These are phyloP conservation scores for Neosilurus mollespiculum DNA, from an alignment of 2,797 vertebrate species.

Conservation along the genomic window DNA sequence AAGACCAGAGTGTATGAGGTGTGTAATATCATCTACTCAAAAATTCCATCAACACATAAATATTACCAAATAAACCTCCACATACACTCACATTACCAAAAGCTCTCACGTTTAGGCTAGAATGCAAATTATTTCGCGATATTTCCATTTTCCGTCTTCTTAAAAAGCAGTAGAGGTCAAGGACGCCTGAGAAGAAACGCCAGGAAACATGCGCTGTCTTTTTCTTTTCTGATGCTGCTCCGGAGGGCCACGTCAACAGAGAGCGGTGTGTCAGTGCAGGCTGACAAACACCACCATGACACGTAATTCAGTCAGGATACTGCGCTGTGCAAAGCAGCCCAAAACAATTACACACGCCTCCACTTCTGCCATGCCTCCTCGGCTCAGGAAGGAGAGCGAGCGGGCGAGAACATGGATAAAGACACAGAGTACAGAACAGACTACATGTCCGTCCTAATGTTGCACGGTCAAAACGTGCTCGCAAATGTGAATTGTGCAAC, in stretches of 20 bases:
- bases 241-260: constrained; percentile 4
- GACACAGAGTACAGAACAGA: neutral
- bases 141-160: neutral
- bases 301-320: neutral
- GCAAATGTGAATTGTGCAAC: no score
- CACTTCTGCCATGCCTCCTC: neutral
- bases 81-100: neutral
- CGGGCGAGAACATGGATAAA: neutral
- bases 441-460: neutral
- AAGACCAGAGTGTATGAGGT: neutral
- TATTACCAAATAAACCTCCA: neutral
- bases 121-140: neutral
- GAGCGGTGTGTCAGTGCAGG: constrained; percentile 18
- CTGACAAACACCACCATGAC: constrained; percentile 25
- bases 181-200: neutral
- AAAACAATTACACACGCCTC: constrained; percentile 22
- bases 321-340: constrained; percentile 10
- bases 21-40: no score
- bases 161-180: neutral
- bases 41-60: neutral
- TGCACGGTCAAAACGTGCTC: no score
- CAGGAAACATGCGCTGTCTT: neutral
- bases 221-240: neutral
- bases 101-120: neutral
- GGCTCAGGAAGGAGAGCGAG: neutral